A percentile compares a stretch with the other conserved stretches of the same genome.
These are phyloP conservation scores for Cacatua alba DNA, from an alignment of 2,113 vertebrate species.

Conservation along the genomic window DNA sequence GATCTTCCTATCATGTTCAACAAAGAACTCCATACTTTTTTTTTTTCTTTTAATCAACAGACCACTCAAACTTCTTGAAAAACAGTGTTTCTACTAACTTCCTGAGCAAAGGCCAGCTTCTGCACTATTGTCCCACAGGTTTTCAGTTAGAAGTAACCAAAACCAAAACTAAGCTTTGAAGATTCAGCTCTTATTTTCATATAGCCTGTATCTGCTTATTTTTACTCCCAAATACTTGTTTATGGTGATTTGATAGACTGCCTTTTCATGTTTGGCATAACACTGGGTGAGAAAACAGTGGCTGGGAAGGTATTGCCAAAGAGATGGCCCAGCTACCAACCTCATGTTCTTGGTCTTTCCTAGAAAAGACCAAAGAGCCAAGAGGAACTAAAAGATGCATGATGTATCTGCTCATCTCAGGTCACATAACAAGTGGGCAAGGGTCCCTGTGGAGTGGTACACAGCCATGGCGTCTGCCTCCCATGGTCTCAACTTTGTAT, in stretches of 20 bases:
- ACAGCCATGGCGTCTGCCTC: fast-evolving
- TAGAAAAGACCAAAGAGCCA: background rate
- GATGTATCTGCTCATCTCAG: background rate
- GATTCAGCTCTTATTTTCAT: background rate
- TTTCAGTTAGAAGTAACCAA: background rate
- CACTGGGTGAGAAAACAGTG: fast-evolving
- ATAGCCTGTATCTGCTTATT: background rate
- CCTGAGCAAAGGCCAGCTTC: background rate
- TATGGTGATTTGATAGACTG: background rate
- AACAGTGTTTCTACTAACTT: background rate
- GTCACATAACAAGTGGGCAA: fast-evolving
- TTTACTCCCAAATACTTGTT: background rate
- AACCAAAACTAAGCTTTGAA: background rate
- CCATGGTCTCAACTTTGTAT: background rate
- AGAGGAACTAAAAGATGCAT: fast-evolving
- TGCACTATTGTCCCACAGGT: background rate
- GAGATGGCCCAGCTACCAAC: background rate
- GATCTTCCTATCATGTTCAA: background rate
- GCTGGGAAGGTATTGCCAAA: background rate
- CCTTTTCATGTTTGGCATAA: fast-evolving
- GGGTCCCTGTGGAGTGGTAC: fast-evolving
- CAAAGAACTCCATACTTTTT: background rate
- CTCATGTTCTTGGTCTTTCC: background rate
- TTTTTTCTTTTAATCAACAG: background rate
- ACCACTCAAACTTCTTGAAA: background rate